A percentile compares a stretch with the other conserved stretches of the same genome.
Conservation (phyloP, 2,113 vertebrate species). For the Boulengeromyrus knoepffleri region DNA sequence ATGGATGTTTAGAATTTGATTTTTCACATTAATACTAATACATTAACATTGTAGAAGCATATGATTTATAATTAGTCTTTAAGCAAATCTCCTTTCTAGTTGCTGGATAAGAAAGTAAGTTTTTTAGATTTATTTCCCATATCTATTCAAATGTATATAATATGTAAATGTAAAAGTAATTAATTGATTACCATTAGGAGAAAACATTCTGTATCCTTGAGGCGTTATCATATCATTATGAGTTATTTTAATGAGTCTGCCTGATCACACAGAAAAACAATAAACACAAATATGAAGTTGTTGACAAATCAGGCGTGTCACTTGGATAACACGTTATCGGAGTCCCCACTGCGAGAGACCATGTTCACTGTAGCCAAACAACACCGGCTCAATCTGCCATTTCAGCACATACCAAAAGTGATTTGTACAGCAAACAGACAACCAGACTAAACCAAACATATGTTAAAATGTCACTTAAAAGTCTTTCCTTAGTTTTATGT, state of each 20-base stretch:
- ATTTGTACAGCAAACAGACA: background rate
- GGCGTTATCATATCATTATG: constrained; percentile 1
- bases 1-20: background rate
- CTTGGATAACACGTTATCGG: background rate
- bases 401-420: background rate
- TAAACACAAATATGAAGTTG: constrained; percentile 3
- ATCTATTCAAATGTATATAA: background rate
- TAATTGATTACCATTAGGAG: constrained; percentile 10
- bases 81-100: background rate
- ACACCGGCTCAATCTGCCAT: background rate
- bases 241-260: constrained; percentile 6
- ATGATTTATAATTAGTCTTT: background rate
- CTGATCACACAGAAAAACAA: constrained; percentile 9
- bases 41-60: background rate
- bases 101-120: background rate
- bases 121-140: background rate
- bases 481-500: background rate
- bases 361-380: background rate
- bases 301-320: constrained; percentile 11
- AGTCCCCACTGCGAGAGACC: background rate
- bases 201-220: constrained; percentile 6
- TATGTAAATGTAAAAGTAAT: constrained; percentile 3
- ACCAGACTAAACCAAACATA: background rate
- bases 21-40: background rate
- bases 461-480: background rate